A percentile compares a stretch with the other conserved stretches of the same genome.
phyloP scores from a whole-genome alignment of 2,888 invertebrate species.

The Drosophila prolongata region DNA sequence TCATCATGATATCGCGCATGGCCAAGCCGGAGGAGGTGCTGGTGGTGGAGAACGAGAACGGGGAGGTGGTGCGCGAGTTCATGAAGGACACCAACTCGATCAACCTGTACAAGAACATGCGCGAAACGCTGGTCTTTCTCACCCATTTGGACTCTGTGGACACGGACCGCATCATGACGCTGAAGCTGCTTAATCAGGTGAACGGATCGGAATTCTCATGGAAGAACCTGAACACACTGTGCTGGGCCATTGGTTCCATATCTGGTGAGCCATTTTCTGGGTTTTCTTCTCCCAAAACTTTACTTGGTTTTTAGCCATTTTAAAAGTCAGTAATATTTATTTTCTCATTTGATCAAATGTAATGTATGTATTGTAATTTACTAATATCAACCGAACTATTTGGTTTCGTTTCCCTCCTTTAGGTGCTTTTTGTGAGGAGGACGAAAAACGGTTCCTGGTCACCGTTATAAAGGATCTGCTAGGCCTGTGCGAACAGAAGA shows the following conservation, averaged over 20 bases:
- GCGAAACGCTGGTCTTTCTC: slow-evolving; percentile 98
- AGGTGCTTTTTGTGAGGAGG: slow-evolving; percentile 98
- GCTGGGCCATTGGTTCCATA: slow-evolving; percentile 99
- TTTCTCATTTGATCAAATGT: not conserved
- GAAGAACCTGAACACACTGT: slow-evolving; percentile 99
- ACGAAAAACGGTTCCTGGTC: slow-evolving; percentile 99
- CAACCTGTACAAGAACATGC: slow-evolving; percentile 99
- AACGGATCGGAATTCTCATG: slow-evolving; percentile 99
- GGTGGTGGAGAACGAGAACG: slow-evolving; percentile 99
- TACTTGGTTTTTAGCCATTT: not conserved
- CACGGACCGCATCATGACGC: slow-evolving; percentile 99
- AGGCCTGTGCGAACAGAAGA: slow-evolving; percentile 98
- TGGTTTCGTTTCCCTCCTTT: not conserved
- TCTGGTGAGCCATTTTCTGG: slow-evolving; percentile 88
- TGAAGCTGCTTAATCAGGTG: slow-evolving; percentile 98
- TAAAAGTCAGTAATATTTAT: too few species aligned
- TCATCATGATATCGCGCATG: slow-evolving; percentile 99
- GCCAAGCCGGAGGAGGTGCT: slow-evolving; percentile 99
- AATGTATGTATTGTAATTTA: not conserved
- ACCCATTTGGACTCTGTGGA: slow-evolving; percentile 99
- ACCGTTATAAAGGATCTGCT: slow-evolving; percentile 99
- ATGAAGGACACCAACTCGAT: slow-evolving; percentile 99
- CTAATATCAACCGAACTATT: not conserved
- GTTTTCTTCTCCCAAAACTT: not conserved
- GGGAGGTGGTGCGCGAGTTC: slow-evolving; percentile 99